These are phyloP conservation scores for Heliopora coerulea DNA, from an alignment of 92 coral and sea anemone species.

Conservation along the genomic window DNA sequence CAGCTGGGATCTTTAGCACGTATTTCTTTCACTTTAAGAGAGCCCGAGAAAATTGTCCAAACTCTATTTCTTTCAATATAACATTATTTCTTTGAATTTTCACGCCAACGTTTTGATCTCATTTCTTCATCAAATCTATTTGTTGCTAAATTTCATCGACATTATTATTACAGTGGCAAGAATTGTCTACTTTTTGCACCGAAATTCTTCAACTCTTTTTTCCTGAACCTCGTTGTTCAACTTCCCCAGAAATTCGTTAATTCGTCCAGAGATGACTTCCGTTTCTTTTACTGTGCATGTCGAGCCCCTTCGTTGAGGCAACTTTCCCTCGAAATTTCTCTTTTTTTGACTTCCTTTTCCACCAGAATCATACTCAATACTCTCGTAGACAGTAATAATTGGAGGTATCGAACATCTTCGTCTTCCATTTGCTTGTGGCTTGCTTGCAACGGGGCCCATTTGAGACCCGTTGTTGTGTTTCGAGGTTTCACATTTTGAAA, in stretches of 20 bases:
- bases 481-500: not conserved
- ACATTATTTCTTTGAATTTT: too few species aligned
- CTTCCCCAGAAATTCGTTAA: conserved; percentile 28
- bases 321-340: not conserved
- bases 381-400: not conserved
- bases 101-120: too few species aligned
- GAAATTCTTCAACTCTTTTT: too few species aligned
- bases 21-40: too few species aligned
- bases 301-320: conserved; percentile 15
- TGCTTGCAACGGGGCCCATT: not conserved
- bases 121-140: too few species aligned
- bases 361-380: not conserved
- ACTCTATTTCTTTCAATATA: too few species aligned
- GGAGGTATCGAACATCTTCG: conserved; percentile 20
- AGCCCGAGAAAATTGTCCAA: too few species aligned
- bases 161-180: too few species aligned
- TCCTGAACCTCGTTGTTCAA: not conserved
- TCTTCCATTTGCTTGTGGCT: not conserved
- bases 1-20: too few species aligned
- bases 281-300: not conserved
- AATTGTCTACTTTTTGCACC: too few species aligned
- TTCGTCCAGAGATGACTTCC: conserved; percentile 17
- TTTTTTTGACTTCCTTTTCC: not conserved
- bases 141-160: too few species aligned
- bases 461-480: not conserved